A percentile compares a stretch with the other conserved stretches of the same genome.
Evolutionary conservation across 2,113 vertebrate genomes (phyloP).

Genomic region (Echinops telfairi): DNA sequence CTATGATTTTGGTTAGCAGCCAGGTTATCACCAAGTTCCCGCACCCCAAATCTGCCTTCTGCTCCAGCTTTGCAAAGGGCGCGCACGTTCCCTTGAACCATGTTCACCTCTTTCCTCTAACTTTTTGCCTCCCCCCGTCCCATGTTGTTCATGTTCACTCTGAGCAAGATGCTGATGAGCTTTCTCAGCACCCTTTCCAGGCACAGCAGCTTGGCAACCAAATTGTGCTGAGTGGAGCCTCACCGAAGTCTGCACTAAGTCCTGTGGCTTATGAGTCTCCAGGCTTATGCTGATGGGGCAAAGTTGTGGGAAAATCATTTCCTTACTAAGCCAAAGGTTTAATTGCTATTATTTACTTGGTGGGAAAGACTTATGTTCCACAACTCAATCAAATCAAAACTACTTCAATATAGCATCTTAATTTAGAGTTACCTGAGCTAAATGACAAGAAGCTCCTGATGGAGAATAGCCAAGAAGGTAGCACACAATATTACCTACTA

Average conservation of each 20-base stretch:
- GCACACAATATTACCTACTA: no score
- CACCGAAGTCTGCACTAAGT: neutral
- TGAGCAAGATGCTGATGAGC: neutral
- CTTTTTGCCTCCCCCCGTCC: neutral
- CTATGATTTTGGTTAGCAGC: neutral
- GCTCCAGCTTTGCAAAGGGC: neutral
- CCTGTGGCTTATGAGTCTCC: neutral
- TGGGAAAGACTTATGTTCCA: neutral
- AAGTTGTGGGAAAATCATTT: neutral
- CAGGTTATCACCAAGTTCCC: neutral
- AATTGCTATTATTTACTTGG: conserved; percentile 29
- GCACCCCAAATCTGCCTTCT: neutral
- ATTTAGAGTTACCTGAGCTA: neutral
- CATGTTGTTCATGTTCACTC: neutral
- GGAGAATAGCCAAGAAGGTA: neutral
- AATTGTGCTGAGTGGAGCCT: neutral
- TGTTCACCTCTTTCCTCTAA: neutral
- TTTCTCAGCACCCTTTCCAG: neutral
- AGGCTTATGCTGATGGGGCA: neutral
- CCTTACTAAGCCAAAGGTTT: conserved; percentile 23
- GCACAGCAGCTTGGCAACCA: neutral
- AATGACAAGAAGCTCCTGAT: neutral
- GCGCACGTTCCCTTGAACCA: neutral
- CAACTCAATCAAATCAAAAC: conserved; percentile 27
- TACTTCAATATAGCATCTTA: neutral